phyloP scores from a whole-genome alignment of 2,113 vertebrate species.

The Phycodurus eques region DNA sequence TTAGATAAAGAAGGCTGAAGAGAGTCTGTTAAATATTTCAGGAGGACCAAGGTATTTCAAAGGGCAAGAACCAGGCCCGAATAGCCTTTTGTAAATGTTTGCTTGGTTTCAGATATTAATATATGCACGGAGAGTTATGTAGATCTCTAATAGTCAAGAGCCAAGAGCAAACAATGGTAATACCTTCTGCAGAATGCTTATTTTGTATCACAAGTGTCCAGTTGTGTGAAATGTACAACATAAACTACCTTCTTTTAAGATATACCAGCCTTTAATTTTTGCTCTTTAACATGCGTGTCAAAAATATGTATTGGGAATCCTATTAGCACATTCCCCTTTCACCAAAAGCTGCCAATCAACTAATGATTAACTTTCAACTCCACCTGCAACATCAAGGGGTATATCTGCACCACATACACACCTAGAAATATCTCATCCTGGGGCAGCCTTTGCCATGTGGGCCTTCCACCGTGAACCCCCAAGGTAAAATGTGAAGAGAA shows the following conservation, averaged over 20 bases:
- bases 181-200: not conserved
- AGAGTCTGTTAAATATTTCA: slow-evolving; percentile 6
- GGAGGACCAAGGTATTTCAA: not conserved
- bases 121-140: not conserved
- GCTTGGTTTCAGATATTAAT: not conserved
- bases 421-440: too few species aligned
- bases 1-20: slow-evolving; percentile 1
- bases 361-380: too few species aligned
- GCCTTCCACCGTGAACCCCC: too few species aligned
- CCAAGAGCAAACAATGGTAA: not conserved
- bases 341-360: too few species aligned
- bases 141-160: not conserved
- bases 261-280: too few species aligned
- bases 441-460: too few species aligned
- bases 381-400: too few species aligned
- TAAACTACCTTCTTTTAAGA: not conserved
- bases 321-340: too few species aligned
- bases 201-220: not conserved
- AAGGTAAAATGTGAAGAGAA: too few species aligned
- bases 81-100: not conserved
- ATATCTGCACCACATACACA: too few species aligned
- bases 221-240: not conserved
- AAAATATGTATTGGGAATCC: too few species aligned
- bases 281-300: too few species aligned
- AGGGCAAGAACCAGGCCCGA: not conserved